Base-by-base conservation (phyloP, 1,140 invertebrate genomes). In the Nasonia giraulti region DNA sequence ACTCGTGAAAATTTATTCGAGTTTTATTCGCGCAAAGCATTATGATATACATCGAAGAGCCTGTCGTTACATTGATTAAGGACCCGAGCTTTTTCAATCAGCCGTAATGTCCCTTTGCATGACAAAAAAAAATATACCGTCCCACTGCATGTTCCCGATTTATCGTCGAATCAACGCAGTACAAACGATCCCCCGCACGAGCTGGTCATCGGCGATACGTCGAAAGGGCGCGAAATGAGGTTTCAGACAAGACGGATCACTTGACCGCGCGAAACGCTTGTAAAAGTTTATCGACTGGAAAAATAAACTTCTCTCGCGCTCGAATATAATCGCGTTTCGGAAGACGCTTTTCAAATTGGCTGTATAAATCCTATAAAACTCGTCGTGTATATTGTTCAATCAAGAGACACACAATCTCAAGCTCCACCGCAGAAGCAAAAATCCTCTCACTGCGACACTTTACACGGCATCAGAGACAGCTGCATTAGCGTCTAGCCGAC, bases 131-230 rank as follows among this genome's bases (percentile, higher is more conserved):
- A 17, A 3, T 6, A 23, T 27, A 17, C 20, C n/a, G n/a, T 68
- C 7, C 40, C 11, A 62, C 66, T 31, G 27, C 27, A 2, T 27
- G 27, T 27, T 27, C 27, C 27, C 27, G 27, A 27, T 27, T 27
- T 1, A 27, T 23, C 44, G 10, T 71, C 62, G 78, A 84, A 78
- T 31, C 40, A 55, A 73, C 47, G 20, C 68, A 79, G n/a, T 66
- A 27, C 47, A 74, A 71, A 23, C 27, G 31, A 62, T 80, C 62
- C 31, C 55, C 23, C 23, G 23, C 23, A 68, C 40, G 47, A 81
- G 76, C 33, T 79, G 82, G 80, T 87, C 84, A 40, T 83, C 47
- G 73, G 80, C 66, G n/a, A n/a, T n/a, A n/a, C 3, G n/a, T 14
- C 27, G 73, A 74, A 14, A 66, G 50, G 23, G 47, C 47, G 76